A percentile compares a stretch with the other conserved stretches of the same genome.
These are phyloP conservation scores for Labeo calbasu DNA, from an alignment of 2,797 vertebrate genomes.

Conservation along the genomic window DNA sequence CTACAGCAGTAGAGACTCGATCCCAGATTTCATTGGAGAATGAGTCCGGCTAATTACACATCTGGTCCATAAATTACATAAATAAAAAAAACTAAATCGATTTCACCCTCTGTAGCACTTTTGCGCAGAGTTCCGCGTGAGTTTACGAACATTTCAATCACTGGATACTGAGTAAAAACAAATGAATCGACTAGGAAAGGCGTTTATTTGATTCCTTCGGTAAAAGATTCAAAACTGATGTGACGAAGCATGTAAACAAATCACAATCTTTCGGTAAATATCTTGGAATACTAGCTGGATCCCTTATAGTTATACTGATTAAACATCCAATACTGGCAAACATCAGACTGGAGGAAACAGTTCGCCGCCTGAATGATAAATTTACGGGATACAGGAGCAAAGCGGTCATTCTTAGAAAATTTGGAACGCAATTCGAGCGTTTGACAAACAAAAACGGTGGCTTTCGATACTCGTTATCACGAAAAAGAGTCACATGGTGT, in stretches of 20 bases:
- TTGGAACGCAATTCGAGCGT: not conserved
- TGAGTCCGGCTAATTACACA: conserved; percentile 67
- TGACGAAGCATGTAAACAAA: conserved; percentile 62
- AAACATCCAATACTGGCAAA: conserved; percentile 58
- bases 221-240: conserved; percentile 41
- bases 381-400: not conserved
- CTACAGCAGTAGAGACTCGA: conserved; percentile 81
- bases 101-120: conserved; percentile 50
- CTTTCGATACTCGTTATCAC: conserved; percentile 23
- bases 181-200: conserved; percentile 22
- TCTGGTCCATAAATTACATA: conserved; percentile 80
- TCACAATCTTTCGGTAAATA: conserved; percentile 56
- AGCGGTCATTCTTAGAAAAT: not conserved
- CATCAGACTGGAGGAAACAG: conserved; percentile 4
- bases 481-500: conserved; percentile 20
- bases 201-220: conserved; percentile 49
- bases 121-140: conserved; percentile 28
- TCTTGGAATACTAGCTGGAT: conserved; percentile 44
- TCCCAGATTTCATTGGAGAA: conserved; percentile 64
- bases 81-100: conserved; percentile 63
- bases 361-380: not conserved
- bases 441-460: not conserved
- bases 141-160: conserved; percentile 33
- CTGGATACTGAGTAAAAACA: conserved; percentile 29
- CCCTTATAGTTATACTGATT: conserved; percentile 58